Conservation (phyloP, 2,888 invertebrate species). For the Lepidocyrtoides sp. region DNA sequence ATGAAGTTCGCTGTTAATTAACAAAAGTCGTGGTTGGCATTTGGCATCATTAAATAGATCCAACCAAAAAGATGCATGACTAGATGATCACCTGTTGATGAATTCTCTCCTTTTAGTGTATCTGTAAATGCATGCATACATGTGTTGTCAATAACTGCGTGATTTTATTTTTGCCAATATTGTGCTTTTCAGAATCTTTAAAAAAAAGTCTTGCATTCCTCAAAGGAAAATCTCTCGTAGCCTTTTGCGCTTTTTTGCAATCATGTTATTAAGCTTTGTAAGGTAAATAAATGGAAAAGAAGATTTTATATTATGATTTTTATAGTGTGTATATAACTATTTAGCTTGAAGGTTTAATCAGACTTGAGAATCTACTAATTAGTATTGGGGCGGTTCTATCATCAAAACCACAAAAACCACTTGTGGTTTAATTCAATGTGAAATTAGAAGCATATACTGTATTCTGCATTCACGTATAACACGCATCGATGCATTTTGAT, state of each 20-base stretch:
- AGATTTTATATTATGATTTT: too few species aligned
- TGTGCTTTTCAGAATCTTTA: background rate
- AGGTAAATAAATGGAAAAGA: background rate
- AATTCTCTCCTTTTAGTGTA: background rate
- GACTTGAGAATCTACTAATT: slow-evolving; percentile 69
- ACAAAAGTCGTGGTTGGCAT: slow-evolving; percentile 62
- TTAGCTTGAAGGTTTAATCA: slow-evolving; percentile 64
- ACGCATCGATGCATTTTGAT: slow-evolving; percentile 42
- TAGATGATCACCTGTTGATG: slow-evolving; percentile 40
- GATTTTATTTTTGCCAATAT: slow-evolving; percentile 17
- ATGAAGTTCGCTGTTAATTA: slow-evolving; percentile 45
- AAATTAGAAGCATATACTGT: background rate
- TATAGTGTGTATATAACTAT: background rate
- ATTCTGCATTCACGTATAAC: background rate
- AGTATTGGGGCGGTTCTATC: slow-evolving; percentile 66
- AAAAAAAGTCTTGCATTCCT: too few species aligned
- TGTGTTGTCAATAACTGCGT: slow-evolving; percentile 51
- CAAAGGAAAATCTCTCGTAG: background rate
- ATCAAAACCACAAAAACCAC: slow-evolving; percentile 70
- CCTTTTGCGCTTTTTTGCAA: background rate
- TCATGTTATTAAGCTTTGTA: background rate
- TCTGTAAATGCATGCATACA: background rate
- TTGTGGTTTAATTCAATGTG: slow-evolving; percentile 31
- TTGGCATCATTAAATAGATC: slow-evolving; percentile 41
- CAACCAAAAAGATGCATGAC: slow-evolving; percentile 44